Base-by-base conservation (phyloP, 2,113 vertebrate species). In the Aegotheles bennettii region DNA sequence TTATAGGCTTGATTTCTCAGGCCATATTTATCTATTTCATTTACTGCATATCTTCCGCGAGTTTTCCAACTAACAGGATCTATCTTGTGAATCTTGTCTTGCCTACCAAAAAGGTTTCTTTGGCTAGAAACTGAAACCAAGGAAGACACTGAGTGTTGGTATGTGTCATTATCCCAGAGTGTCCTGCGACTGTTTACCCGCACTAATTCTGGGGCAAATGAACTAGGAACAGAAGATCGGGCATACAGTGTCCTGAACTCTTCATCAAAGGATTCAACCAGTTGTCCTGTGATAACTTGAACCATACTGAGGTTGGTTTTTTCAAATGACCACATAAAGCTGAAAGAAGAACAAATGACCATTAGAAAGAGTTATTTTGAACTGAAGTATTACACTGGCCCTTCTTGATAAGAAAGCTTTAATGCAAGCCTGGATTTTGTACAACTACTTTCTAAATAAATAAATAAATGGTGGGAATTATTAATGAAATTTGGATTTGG, bases 261-360 rank as follows among this genome's bases (percentile, higher is more conserved):
- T 94, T 99, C 99, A 82, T 99, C 99, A 18, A 99, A 99, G 14
- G 98, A 98, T 96, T 99, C 98, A 28, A 99, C 99, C 63, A 99
- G 98, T 48, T 98, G 98, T 70, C 99, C 99, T 64, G 98, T 99
- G 95, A 99, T 99, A 59, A 99, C 96, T 81, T 99, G 99, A 76
- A 99, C 98, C 99, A 99, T 99, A 95, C 99, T 99, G 95, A 99
- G 98, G 92, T 99, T 98, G 79, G 99, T 98, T 98, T 99, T 99
- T 96, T 99, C 99, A 97, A 98, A 99, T 43, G 99, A 99, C 99
- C 99, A 99, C 97, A 99, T 98, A 56, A 99, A 99, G 96, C 99
- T 99, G 97, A 56, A 93, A 96, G 61, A 89, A 93, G 67, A 95
- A 96, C 11, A 96, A 95, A 94, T 16, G 23, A 75, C 40, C 47